These are phyloP conservation scores for Xanthia icteritia DNA, from an alignment of 2,888 invertebrate species.

Conservation along the genomic window DNA sequence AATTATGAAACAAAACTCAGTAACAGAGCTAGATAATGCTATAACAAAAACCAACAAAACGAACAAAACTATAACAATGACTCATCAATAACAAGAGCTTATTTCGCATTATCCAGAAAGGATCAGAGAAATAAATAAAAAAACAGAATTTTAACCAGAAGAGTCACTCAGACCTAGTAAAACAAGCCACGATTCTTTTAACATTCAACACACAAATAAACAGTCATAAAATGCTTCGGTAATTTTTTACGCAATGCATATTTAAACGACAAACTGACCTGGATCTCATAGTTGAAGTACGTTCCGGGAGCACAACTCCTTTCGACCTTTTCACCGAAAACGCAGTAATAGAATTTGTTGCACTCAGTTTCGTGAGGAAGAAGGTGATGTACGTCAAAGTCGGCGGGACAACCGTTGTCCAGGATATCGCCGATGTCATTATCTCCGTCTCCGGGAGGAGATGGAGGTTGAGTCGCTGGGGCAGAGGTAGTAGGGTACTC, in stretches of 20 bases:
- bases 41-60: too few species aligned
- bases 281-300: constrained; percentile 73
- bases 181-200: background rate
- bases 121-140: background rate
- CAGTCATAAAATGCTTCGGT: constrained; percentile 23
- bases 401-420: constrained; percentile 74
- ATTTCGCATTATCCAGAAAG: background rate
- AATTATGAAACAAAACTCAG: background rate
- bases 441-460: constrained; percentile 5
- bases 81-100: background rate
- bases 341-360: constrained; percentile 76
- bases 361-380: constrained; percentile 77
- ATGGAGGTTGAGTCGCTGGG: constrained; percentile 3
- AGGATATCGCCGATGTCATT: constrained; percentile 45
- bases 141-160: background rate
- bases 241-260: constrained; percentile 26
- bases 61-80: background rate
- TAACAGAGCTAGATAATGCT: too few species aligned
- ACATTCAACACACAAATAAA: constrained; percentile 42
- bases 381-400: constrained; percentile 68
- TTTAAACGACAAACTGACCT: constrained; percentile 68
- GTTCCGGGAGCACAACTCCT: constrained; percentile 69
- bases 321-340: constrained; percentile 69
- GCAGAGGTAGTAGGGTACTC: constrained; percentile 27
- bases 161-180: background rate